These are phyloP conservation scores for Anolis apletophallus DNA, from an alignment of 2,797 vertebrate species.

Conservation along the genomic window DNA sequence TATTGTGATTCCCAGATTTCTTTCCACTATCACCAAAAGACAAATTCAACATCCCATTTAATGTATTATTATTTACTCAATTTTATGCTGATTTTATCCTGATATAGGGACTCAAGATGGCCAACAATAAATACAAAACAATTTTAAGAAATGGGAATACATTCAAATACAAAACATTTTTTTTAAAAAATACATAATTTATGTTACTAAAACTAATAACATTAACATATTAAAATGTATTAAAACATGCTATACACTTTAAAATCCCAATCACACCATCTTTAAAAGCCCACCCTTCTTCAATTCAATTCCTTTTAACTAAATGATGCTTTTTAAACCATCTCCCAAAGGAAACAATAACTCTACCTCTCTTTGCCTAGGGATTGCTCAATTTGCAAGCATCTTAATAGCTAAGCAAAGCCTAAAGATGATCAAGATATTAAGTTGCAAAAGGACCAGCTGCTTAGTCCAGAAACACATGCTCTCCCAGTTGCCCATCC, in stretches of 20 bases:
- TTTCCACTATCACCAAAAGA: too few species aligned
- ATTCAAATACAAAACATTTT: too few species aligned
- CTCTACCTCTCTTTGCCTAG: not conserved
- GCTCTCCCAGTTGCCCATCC: conserved; percentile 18
- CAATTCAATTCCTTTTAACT: not conserved
- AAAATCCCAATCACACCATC: too few species aligned
- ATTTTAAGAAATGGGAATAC: not conserved
- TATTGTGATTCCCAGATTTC: not conserved
- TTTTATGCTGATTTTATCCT: too few species aligned
- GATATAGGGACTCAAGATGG: too few species aligned
- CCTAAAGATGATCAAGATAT: conserved; percentile 9
- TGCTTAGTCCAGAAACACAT: conserved; percentile 6
- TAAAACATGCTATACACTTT: too few species aligned
- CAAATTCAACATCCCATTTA: too few species aligned
- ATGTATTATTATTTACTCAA: too few species aligned
- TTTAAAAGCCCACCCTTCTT: not conserved
- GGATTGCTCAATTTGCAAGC: not conserved
- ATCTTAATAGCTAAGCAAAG: conserved; percentile 4
- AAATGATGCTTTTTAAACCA: not conserved
- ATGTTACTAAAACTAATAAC: too few species aligned
- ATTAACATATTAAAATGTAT: too few species aligned
- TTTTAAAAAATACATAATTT: too few species aligned
- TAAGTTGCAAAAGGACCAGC: not conserved
- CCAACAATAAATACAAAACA: too few species aligned
- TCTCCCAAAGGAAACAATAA: not conserved